phyloP scores from a whole-genome alignment of 2,797 vertebrate species.

The Vespertilio murinus region DNA sequence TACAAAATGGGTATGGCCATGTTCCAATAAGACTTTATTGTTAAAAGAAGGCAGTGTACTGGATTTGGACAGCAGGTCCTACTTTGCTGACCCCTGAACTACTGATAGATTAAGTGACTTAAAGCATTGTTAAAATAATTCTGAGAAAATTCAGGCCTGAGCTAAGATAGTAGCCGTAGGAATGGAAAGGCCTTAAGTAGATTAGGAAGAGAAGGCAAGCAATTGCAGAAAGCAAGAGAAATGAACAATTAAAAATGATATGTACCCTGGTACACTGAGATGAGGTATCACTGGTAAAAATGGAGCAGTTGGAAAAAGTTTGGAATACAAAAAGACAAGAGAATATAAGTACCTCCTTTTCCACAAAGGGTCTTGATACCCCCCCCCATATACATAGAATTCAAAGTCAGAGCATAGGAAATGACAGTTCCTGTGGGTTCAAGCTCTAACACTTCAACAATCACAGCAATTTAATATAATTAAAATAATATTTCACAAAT shows the following conservation, averaged over 20 bases:
- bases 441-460: neutral
- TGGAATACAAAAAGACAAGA: neutral
- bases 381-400: neutral
- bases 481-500: neutral
- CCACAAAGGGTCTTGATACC: neutral
- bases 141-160: neutral
- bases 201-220: neutral
- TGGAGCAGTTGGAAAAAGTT: neutral
- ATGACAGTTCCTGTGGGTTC: neutral
- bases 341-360: neutral
- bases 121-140: neutral
- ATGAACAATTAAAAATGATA: neutral
- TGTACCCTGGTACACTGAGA: neutral
- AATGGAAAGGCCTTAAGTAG: neutral
- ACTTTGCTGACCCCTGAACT: neutral
- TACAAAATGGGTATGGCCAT: neutral
- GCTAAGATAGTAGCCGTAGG: neutral
- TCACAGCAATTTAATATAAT: neutral
- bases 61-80: neutral
- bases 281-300: neutral
- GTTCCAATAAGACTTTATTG: neutral
- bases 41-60: neutral
- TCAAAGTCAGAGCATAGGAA: neutral
- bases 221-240: neutral
- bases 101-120: neutral